phyloP scores from a whole-genome alignment of 2,797 vertebrate genomes.

The Malacoraja senta region DNA sequence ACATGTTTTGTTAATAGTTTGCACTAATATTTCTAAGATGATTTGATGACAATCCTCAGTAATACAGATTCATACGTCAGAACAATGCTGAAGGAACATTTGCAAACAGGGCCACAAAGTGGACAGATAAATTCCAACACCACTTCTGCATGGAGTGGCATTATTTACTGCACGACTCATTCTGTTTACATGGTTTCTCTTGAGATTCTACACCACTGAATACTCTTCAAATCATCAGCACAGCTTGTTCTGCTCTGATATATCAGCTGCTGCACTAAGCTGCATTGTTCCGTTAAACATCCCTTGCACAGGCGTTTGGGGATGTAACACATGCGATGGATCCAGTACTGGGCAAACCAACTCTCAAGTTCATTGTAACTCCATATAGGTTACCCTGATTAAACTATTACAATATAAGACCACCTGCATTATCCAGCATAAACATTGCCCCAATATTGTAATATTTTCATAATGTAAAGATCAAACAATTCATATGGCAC shows the following conservation, averaged over 20 bases:
- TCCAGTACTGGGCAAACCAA: background rate
- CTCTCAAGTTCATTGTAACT: background rate
- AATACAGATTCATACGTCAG: background rate
- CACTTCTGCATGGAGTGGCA: background rate
- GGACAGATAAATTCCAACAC: background rate
- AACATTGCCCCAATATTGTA: background rate
- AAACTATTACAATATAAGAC: background rate
- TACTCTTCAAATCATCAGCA: background rate
- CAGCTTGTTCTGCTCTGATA: background rate
- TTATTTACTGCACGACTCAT: background rate
- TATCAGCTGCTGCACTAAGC: background rate
- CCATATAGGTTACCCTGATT: background rate
- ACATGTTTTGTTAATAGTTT: background rate
- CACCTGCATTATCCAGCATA: background rate
- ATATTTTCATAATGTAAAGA: background rate
- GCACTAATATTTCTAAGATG: background rate
- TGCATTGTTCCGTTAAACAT: background rate
- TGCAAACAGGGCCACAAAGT: background rate
- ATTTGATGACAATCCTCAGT: background rate
- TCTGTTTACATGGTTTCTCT: background rate
- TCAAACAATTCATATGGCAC: background rate
- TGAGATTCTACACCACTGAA: constrained; percentile 9
- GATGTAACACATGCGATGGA: background rate
- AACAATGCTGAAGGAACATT: too few relatives aligned
- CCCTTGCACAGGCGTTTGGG: too few relatives aligned